Percentiles rank a stretch among this genome's conserved stretches.
Conservation (phyloP, 1,140 invertebrate genomes). For the Centruroides vittatus region DNA sequence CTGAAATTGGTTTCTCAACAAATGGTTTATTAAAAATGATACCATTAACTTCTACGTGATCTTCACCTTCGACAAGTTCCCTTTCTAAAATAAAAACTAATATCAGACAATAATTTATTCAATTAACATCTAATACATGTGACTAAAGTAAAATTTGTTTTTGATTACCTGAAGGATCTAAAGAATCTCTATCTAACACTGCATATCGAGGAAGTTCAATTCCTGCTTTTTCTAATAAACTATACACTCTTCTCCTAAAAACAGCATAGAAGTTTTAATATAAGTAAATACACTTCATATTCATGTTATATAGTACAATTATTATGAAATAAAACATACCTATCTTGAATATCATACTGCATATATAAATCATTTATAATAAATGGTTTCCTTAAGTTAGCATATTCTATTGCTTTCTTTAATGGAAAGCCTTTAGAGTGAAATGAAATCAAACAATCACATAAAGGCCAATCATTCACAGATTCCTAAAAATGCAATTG, state of each 20-base stretch:
- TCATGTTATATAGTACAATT: neutral
- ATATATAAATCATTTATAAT: constrained; percentile 97
- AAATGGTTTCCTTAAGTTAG: constrained; percentile 83
- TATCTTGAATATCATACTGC: constrained; percentile 89
- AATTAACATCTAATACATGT: too few relatives aligned
- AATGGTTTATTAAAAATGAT: constrained; percentile 97
- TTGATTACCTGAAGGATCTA: too few relatives aligned
- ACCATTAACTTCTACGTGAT: constrained; percentile 97
- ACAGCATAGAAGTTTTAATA: neutral
- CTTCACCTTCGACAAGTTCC: constrained; percentile 88
- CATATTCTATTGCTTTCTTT: constrained; percentile 96
- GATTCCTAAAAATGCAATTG: constrained; percentile 48
- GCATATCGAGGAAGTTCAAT: constrained; percentile 97
- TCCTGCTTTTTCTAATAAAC: constrained; percentile 81
- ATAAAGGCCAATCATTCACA: constrained; percentile 94
- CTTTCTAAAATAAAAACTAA: neutral
- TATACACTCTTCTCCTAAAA: constrained; percentile 73
- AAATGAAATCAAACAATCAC: constrained; percentile 96
- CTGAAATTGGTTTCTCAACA: constrained; percentile 95
- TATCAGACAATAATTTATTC: too few relatives aligned
- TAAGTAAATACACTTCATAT: neutral
- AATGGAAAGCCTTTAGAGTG: constrained; percentile 94
- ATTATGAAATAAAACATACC: constrained; percentile 7
- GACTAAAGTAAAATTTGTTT: too few relatives aligned
- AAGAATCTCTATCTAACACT: constrained; percentile 73